Conservation (phyloP, 1,140 invertebrate species). For the Trialeurodes vaporariorum region DNA sequence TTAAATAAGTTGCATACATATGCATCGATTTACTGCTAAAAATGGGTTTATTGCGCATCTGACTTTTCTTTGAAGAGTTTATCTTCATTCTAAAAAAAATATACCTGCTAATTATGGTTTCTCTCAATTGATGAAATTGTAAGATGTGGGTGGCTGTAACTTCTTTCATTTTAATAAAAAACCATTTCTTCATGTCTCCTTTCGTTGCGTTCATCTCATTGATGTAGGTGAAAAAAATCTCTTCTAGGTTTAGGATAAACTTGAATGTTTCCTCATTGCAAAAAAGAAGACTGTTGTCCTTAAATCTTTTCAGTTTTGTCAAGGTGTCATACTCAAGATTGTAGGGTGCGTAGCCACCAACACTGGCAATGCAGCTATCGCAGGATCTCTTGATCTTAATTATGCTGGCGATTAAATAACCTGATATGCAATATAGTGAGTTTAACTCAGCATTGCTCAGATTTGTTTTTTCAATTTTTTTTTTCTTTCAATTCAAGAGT, state of each 20-base stretch:
- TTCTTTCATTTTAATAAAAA: constrained; percentile 8
- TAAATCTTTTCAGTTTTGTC: constrained; percentile 5
- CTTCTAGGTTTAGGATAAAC: constrained; percentile 3
- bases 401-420: not conserved
- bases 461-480: constrained; percentile 7
- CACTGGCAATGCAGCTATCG: too few relatives aligned
- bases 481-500: not conserved
- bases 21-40: too few relatives aligned
- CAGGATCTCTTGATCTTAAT: constrained; percentile 4
- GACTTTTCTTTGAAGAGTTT: too few relatives aligned
- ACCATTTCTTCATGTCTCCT: constrained; percentile 3
- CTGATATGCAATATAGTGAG: not conserved
- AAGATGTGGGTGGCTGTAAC: constrained; percentile 1
- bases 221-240: not conserved
- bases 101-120: not conserved
- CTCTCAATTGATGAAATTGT: constrained; percentile 1
- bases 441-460: constrained; percentile 3
- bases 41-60: too few relatives aligned
- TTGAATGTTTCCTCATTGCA: constrained; percentile 7
- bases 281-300: constrained; percentile 5
- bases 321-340: too few relatives aligned
- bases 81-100: constrained; percentile 2
- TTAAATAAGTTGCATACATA: too few relatives aligned
- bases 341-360: too few relatives aligned
- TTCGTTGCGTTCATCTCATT: not conserved